Percentiles rank a stretch among this genome's conserved stretches.
Evolutionary conservation across 2,113 vertebrate species (phyloP).

Genomic region (Lipotes vexillifer): DNA sequence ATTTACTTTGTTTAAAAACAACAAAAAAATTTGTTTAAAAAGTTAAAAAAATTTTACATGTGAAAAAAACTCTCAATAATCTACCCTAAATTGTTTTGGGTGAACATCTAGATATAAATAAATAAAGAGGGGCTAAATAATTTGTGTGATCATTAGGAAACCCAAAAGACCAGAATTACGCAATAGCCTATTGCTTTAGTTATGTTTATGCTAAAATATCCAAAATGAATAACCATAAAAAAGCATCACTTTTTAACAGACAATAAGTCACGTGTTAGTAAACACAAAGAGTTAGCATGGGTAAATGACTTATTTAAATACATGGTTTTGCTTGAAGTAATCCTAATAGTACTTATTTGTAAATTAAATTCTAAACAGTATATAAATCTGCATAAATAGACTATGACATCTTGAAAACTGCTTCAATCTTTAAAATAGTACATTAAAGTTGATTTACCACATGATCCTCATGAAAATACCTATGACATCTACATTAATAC

Average conservation of each 20-base stretch:
- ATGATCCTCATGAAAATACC: conserved; percentile 60
- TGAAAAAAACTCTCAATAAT: background rate
- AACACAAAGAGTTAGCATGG: background rate
- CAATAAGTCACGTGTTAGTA: background rate
- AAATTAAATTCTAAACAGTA: conserved; percentile 43
- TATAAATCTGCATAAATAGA: conserved; percentile 46
- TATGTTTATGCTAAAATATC: conserved; percentile 12
- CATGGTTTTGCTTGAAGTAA: conserved; percentile 26
- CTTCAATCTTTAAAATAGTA: conserved; percentile 70
- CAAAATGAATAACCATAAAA: background rate
- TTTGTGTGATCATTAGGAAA: background rate
- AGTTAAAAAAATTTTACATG: background rate
- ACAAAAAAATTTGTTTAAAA: background rate
- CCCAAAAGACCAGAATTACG: background rate
- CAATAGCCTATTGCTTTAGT: background rate
- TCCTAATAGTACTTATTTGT: conserved; percentile 62
- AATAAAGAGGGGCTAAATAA: background rate
- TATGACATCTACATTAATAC: conserved; percentile 65
- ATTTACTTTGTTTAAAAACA: conserved; percentile 4
- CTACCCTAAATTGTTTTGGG: background rate
- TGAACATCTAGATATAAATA: background rate
- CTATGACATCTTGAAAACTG: background rate
- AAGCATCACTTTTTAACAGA: background rate
- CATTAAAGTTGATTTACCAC: conserved; percentile 72
- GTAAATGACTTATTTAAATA: conserved; percentile 11